A percentile compares a stretch with the other conserved stretches of the same genome.
Conservation (phyloP, 1,140 invertebrate genomes). For the Aphis gossypii region DNA sequence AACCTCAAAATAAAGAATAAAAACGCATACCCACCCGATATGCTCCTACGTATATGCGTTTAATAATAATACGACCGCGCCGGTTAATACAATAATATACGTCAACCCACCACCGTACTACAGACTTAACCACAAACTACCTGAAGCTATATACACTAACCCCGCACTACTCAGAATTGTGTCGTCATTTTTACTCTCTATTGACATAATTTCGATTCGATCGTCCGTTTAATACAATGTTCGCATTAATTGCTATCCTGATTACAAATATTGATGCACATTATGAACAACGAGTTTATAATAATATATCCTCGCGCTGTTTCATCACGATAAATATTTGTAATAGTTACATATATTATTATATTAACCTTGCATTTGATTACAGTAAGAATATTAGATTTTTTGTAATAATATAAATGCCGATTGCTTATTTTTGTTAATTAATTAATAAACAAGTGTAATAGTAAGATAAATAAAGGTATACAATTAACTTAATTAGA, state of each 20-base stretch:
- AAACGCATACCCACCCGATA: not conserved
- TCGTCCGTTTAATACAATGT: not conserved
- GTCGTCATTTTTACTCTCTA: not conserved
- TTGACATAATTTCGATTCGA: not conserved
- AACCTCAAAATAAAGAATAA: not conserved
- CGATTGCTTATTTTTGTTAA: not conserved
- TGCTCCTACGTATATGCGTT: not conserved
- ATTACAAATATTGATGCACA: not conserved
- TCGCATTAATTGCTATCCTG: not conserved
- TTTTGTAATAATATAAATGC: not conserved
- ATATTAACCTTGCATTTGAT: not conserved
- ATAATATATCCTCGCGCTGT: not conserved
- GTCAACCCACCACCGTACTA: not conserved
- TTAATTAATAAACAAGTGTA: not conserved
- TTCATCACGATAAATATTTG: not conserved
- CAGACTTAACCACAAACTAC: not conserved
- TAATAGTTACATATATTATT: not conserved
- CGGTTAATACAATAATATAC: not conserved
- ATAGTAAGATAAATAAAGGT: not conserved
- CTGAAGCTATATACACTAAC: not conserved
- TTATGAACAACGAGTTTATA: not conserved
- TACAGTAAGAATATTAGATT: not conserved
- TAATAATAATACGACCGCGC: not conserved
- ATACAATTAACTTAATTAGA: not conserved
- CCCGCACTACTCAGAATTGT: not conserved